Evolutionary conservation across 2,113 vertebrate species (phyloP).

Genomic region (Solea solea): DNA sequence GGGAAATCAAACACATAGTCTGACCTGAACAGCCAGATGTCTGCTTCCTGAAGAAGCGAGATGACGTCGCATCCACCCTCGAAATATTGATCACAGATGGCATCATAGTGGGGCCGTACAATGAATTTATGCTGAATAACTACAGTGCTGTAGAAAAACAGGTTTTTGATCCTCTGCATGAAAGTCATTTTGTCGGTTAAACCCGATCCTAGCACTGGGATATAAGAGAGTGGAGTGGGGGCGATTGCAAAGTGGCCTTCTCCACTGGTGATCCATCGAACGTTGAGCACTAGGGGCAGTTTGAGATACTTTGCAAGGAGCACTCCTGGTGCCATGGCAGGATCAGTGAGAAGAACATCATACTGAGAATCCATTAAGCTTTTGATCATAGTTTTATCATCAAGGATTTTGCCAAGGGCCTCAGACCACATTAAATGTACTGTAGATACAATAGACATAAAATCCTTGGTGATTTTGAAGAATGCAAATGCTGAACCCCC

Average conservation of each 20-base stretch:
- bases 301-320: constrained; percentile 77
- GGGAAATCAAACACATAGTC: constrained; percentile 80
- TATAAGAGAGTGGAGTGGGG: constrained; percentile 79
- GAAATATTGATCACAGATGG: constrained; percentile 71
- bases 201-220: constrained; percentile 76
- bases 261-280: constrained; percentile 76
- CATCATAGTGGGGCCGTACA: constrained; percentile 69
- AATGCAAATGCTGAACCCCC: constrained; percentile 27
- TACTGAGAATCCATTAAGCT: constrained; percentile 58
- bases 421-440: constrained; percentile 29
- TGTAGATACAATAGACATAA: constrained; percentile 1
- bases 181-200: constrained; percentile 79
- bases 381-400: constrained; percentile 50
- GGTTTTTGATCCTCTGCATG: constrained; percentile 74
- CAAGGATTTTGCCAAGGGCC: constrained; percentile 36
- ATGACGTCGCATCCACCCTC: constrained; percentile 64
- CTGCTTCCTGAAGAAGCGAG: constrained; percentile 74
- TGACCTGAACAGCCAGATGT: constrained; percentile 79
- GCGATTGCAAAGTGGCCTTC: constrained; percentile 76
- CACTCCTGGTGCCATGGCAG: constrained; percentile 62
- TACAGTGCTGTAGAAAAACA: constrained; percentile 50
- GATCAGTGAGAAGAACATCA: constrained; percentile 79
- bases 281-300: constrained; percentile 78
- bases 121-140: constrained; percentile 55
- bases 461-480: constrained; percentile 49